These are phyloP conservation scores for Bicyclus anynana DNA, from an alignment of 1,140 invertebrate species.

Conservation along the genomic window DNA sequence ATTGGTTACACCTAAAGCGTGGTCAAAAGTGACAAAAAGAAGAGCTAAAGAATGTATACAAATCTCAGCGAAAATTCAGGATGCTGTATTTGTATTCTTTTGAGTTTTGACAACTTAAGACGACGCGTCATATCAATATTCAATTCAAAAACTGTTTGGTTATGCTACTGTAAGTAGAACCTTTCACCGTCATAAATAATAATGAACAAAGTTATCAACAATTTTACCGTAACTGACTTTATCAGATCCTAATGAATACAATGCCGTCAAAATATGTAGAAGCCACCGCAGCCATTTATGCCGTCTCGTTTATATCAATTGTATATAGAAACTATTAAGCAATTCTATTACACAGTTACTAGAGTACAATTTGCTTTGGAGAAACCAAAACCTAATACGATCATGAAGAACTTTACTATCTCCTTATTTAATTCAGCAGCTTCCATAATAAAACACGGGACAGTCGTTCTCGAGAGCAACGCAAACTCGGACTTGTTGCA, in stretches of 20 bases:
- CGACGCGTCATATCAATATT: too few relatives aligned
- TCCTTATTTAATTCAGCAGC: conserved; percentile 61
- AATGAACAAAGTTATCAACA: background rate
- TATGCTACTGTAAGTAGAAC: background rate
- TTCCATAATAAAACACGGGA: conserved; percentile 67
- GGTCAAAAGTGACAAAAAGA: too few relatives aligned
- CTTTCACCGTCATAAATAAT: background rate
- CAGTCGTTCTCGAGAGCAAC: conserved; percentile 58
- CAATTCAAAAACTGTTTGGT: too few relatives aligned
- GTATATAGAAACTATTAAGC: conserved; percentile 8
- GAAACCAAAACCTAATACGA: conserved; percentile 24
- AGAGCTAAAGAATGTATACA: too few relatives aligned
- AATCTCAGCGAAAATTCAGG: too few relatives aligned
- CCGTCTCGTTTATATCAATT: conserved; percentile 22
- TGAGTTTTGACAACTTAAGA: too few relatives aligned
- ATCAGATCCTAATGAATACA: conserved; percentile 7
- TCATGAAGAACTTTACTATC: conserved; percentile 37
- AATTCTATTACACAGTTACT: conserved; percentile 17
- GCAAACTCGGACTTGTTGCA: conserved; percentile 72
- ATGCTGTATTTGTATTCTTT: too few relatives aligned
- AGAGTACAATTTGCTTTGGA: conserved; percentile 20
- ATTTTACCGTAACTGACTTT: background rate
- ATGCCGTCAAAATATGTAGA: conserved; percentile 2
- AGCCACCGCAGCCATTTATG: conserved; percentile 18
- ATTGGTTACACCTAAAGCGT: too few relatives aligned